Base-by-base conservation (phyloP, 2,113 vertebrate species). In the Nibea coibor region DNA sequence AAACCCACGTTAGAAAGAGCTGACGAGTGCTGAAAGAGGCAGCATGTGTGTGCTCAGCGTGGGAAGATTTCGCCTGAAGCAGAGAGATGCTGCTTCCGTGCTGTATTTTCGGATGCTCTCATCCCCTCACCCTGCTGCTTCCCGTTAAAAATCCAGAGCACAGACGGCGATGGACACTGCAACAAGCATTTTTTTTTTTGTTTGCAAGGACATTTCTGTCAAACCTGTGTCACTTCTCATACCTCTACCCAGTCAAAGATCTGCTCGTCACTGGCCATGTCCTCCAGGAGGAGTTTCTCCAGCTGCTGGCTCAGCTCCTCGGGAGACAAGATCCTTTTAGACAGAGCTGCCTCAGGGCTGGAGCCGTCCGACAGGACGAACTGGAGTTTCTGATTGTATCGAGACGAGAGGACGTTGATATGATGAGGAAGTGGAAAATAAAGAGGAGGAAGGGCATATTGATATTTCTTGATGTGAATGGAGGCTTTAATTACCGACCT, bases 191-290 rank as follows among this genome's bases (percentile, higher is more conserved):
- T 43, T 43, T 22, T 26, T 26, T 26, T 26, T 19, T 43, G 61
- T n/a, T 22, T n/a, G 20, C n/a, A 5, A n/a, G 51, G 56, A 59
- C 57, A 10, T 59, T 28, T 59, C 26, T 59, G 28, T 35, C 28
- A 17, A 31, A 11, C 28, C 2, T 54, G 10, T 42, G 48, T 71
- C 43, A 51, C 28, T 42, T 15, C 16, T 58, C 86, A 11, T 91
- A 99, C 98, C 97, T 99, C 98, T 72, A 99, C 96, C 98, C 98
- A 99, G 88, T 99, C 98, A 92, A 99, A 99, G 93, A 99, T 99
- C 87, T 97, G 96, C 91, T 99, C 98, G 10, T 99, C 98, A 16
- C 95, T 97, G 11, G 97, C 97, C 93, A 97, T 96, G 80, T 99
- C 97, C 90, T 98, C 97, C 65, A 96, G 94, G 54, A 99, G 96